Evolutionary conservation across 2,888 invertebrate genomes (phyloP), one percentile per base, ranked within the genome.

Genomic region (Diogma glabrata): DNA sequence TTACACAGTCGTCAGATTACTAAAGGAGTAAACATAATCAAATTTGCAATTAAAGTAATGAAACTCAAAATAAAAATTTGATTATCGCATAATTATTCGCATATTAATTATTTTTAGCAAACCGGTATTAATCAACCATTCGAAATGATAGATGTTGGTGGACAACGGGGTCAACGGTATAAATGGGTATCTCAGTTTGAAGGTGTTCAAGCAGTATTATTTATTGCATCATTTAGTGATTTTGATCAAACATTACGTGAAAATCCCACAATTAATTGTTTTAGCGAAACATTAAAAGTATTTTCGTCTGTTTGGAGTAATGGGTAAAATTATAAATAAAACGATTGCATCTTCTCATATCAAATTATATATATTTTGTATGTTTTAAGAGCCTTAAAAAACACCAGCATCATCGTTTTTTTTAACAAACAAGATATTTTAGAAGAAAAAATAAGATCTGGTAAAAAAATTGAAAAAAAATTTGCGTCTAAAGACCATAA

Each of bases 111-210:
- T 20, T 40, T 40, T 10, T 28, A 28, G 19, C 81, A 84, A 5
- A 79, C 77, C 61, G 76, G 77, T 43, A 76, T 81, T 0, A 66
- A 72, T 6, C 83, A 85, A 22, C 43, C 20, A 43, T 43, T n/a
- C 23, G 6, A 43, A 20, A 12, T 43, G 20, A 14, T 43, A 3
- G 43, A 43, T 43, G 23, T 43, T 12, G 22, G 43, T 3, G 43
- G 43, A 12, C 14, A 89, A 65, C 70, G 84, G 52, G 87, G 43
- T 22, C 2, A 20, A 1, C 43, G 43, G 6, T 22, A 20, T 3
- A 43, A 43, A 43, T 43, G 43, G 43, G 43, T 43, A 4, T 23
- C 20, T 7, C n/a, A 14, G 14, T 43, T 43, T 22, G 43, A 43
- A 43, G 43, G 43, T 14, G 43, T 43, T 22, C 23, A 20, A 22